These are phyloP conservation scores for Chaetoderma sp. DNA, from an alignment of 2,888 invertebrate genomes.

Conservation along the genomic window DNA sequence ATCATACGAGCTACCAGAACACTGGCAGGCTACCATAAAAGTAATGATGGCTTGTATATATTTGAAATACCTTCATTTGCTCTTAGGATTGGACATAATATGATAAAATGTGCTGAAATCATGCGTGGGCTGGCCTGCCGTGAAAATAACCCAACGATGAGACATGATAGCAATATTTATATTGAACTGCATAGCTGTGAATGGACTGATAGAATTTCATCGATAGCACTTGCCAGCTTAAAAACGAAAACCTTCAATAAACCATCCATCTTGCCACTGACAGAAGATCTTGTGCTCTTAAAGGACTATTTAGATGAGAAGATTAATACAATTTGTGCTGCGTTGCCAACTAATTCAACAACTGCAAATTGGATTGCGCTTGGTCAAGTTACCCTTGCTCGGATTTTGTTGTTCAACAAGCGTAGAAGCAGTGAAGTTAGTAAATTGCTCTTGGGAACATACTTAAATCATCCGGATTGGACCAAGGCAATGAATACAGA, in stretches of 20 bases:
- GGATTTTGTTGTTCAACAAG: conserved; percentile 17
- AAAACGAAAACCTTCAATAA: conserved; percentile 15
- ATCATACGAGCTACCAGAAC: background rate
- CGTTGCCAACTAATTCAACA: background rate
- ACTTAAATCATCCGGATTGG: background rate
- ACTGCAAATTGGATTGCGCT: conserved; percentile 4
- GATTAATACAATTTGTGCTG: background rate
- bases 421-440: conserved; percentile 19
- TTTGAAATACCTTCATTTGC: conserved; percentile 16
- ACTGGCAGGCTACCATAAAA: background rate
- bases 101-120: conserved; percentile 13
- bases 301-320: conserved; percentile 4
- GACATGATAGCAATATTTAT: conserved; percentile 6
- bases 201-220: conserved; percentile 16
- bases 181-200: conserved; percentile 12
- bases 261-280: conserved; percentile 12
- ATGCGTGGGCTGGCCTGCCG: conserved; percentile 13
- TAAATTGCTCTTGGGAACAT: conserved; percentile 5
- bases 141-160: background rate
- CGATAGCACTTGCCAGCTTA: conserved; percentile 17
- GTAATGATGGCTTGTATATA: background rate
- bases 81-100: conserved; percentile 10
- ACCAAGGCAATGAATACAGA: background rate
- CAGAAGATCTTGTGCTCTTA: conserved; percentile 6
- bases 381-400: conserved; percentile 11